Conservation (phyloP, 2,888 invertebrate species). For the Morpho deidamia region DNA sequence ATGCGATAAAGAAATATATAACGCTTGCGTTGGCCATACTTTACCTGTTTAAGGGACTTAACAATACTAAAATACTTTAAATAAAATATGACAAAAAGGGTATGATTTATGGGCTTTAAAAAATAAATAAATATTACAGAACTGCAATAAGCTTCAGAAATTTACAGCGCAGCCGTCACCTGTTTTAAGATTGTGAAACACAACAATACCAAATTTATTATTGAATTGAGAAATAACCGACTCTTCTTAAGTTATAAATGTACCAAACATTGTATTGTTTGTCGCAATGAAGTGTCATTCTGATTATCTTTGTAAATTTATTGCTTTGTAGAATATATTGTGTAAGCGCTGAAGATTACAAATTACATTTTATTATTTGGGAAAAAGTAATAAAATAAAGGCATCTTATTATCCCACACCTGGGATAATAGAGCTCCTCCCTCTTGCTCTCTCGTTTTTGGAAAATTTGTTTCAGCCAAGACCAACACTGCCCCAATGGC, state of each 20-base stretch:
- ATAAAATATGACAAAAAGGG: too few relatives aligned
- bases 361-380: not conserved
- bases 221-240: slow-evolving; percentile 12
- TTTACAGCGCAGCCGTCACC: slow-evolving; percentile 4
- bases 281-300: not conserved
- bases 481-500: too few relatives aligned
- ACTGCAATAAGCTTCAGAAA: slow-evolving; percentile 6
- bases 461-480: too few relatives aligned
- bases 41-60: too few relatives aligned
- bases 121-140: slow-evolving; percentile 5
- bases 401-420: too few relatives aligned
- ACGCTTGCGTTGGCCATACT: too few relatives aligned
- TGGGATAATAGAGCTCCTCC: too few relatives aligned
- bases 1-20: too few relatives aligned
- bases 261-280: slow-evolving; percentile 8
- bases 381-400: too few relatives aligned
- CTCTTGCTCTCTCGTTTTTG: too few relatives aligned
- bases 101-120: too few relatives aligned
- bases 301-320: not conserved
- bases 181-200: slow-evolving; percentile 9
- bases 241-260: slow-evolving; percentile 7
- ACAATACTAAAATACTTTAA: too few relatives aligned
- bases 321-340: not conserved
- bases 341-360: not conserved
- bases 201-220: slow-evolving; percentile 14